A percentile compares a stretch with the other conserved stretches of the same genome.
Evolutionary conservation across 2,113 vertebrate species (phyloP).

Genomic region (Strix uralensis): DNA sequence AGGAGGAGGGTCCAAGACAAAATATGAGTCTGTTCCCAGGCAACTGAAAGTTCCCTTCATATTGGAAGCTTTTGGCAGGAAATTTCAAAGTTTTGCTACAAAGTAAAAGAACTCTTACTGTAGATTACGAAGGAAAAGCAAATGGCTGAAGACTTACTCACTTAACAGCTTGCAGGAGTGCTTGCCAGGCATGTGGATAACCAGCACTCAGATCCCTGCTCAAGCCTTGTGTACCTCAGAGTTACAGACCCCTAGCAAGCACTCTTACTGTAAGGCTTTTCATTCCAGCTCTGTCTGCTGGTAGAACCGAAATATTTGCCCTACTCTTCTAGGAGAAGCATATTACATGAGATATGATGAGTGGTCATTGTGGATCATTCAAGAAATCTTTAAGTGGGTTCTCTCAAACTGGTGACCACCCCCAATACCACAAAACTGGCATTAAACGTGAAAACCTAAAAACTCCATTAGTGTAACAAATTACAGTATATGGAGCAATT

Average conservation of each 20-base stretch:
- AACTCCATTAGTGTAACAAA: neutral
- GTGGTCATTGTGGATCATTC: neutral
- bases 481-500: neutral
- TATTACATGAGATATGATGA: neutral
- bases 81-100: neutral
- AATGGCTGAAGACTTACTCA: neutral
- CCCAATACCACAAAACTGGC: neutral
- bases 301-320: neutral
- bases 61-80: neutral
- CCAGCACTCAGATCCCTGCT: neutral
- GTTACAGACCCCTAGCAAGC: neutral
- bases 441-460: neutral
- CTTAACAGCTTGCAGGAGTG: neutral
- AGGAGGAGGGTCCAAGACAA: neutral
- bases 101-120: neutral
- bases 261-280: neutral
- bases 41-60: neutral
- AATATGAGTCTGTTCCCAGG: neutral
- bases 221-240: neutral
- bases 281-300: neutral
- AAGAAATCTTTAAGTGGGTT: neutral
- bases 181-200: neutral
- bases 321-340: neutral
- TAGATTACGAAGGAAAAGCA: neutral
- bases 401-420: neutral